phyloP scores from a whole-genome alignment of 1,140 invertebrate genomes.

The Heterodera schachtii region DNA sequence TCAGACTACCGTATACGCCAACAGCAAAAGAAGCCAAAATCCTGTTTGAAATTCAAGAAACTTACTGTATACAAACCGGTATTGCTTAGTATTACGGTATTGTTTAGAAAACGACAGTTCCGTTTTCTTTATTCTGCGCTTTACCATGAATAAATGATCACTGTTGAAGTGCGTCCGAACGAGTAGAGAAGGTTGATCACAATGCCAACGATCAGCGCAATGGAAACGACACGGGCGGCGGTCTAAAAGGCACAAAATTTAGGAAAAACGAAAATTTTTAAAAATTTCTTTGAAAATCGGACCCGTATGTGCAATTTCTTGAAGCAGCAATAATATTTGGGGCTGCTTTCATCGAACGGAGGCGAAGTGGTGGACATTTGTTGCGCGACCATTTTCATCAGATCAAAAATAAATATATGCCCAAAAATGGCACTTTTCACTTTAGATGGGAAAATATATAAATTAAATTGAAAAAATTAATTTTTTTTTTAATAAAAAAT shows the following conservation, averaged over 20 bases:
- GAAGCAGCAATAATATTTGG: constrained; percentile 36
- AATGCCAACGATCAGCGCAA: constrained; percentile 46
- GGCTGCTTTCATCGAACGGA: constrained; percentile 40
- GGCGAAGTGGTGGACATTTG: neutral
- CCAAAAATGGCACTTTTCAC: too few species aligned
- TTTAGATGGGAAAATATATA: too few species aligned
- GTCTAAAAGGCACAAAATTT: constrained; percentile 28
- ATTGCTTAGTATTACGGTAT: neutral
- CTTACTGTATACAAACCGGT: too few species aligned
- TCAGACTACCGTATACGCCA: constrained; percentile 59
- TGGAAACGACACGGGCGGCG: constrained; percentile 56
- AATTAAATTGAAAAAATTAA: too few species aligned
- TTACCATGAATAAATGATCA: constrained; percentile 58
- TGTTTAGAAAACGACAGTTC: neutral
- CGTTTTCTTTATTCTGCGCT: neutral
- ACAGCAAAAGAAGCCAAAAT: constrained; percentile 54
- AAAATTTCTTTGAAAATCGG: neutral
- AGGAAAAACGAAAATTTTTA: neutral
- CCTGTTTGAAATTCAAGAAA: neutral
- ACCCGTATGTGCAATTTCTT: constrained; percentile 47
- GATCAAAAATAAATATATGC: too few species aligned
- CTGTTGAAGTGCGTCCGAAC: constrained; percentile 51
- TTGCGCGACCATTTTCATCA: neutral
- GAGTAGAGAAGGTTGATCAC: constrained; percentile 58
- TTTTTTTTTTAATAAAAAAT: too few species aligned